A percentile compares a stretch with the other conserved stretches of the same genome.
Evolutionary conservation across 2,888 invertebrate genomes (phyloP).

Genomic region (Melanchra persicariae): DNA sequence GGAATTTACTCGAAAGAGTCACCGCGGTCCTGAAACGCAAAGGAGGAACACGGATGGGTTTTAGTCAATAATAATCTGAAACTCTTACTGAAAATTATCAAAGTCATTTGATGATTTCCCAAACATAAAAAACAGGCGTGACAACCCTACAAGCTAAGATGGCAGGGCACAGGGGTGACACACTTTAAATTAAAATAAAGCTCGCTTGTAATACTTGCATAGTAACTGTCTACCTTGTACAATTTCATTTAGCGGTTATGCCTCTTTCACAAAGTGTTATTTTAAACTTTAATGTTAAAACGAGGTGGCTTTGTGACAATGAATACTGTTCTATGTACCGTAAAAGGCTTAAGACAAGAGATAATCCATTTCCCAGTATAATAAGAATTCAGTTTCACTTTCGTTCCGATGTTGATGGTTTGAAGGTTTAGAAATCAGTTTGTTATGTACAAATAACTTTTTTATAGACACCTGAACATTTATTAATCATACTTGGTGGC

Average conservation of each 20-base stretch:
- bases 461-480: not conserved
- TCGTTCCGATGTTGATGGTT: not conserved
- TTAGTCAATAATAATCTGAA: no score
- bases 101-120: no score
- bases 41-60: no score
- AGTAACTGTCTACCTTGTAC: conserved; percentile 39
- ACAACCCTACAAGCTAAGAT: conserved; percentile 42
- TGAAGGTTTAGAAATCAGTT: not conserved
- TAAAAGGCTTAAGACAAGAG: conserved; percentile 1
- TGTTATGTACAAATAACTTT: not conserved
- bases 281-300: conserved; percentile 38
- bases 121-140: no score
- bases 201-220: conserved; percentile 11
- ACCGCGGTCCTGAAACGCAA: no score
- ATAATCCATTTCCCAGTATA: not conserved
- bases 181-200: conserved; percentile 58
- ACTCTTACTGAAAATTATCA: no score
- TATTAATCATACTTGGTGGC: no score
- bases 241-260: conserved; percentile 51
- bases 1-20: no score
- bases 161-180: conserved; percentile 46
- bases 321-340: conserved; percentile 22
- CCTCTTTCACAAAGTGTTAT: conserved; percentile 43
- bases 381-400: conserved; percentile 9
- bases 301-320: conserved; percentile 36